Percentiles rank a stretch among this genome's conserved stretches.
Conservation (phyloP, 1,140 invertebrate species). For the Penaeus indicus region DNA sequence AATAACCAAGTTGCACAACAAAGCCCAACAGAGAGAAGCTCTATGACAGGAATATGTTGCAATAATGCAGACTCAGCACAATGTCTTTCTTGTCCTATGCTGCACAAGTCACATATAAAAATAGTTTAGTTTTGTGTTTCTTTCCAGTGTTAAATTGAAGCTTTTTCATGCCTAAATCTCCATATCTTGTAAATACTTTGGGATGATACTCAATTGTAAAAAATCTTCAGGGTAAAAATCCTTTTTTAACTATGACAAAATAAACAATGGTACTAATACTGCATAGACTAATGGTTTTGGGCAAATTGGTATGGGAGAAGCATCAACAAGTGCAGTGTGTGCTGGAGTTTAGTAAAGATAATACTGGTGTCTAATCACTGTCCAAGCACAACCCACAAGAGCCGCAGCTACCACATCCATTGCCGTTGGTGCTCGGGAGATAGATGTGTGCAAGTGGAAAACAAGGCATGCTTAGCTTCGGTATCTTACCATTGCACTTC, state of each 20-base stretch:
- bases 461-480: constrained; percentile 57
- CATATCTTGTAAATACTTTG: constrained; percentile 35
- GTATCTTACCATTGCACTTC: constrained; percentile 61
- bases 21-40: constrained; percentile 41
- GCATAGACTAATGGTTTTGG: constrained; percentile 53
- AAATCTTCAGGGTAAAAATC: constrained; percentile 27
- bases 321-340: constrained; percentile 47
- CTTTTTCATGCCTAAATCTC: constrained; percentile 60
- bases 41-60: constrained; percentile 57
- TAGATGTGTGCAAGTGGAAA: constrained; percentile 20
- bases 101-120: constrained; percentile 60
- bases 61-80: constrained; percentile 55
- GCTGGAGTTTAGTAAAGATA: constrained; percentile 36
- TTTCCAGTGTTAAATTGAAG: constrained; percentile 57
- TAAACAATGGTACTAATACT: constrained; percentile 59
- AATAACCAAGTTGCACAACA: constrained; percentile 45
- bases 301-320: constrained; percentile 29
- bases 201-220: constrained; percentile 42
- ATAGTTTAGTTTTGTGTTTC: constrained; percentile 65
- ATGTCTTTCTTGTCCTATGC: constrained; percentile 63
- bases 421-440: constrained; percentile 13
- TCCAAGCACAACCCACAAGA: constrained; percentile 37
- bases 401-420: constrained; percentile 14
- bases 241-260: constrained; percentile 50
- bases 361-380: constrained; percentile 52